Evolutionary conservation across 2,113 vertebrate genomes (phyloP).

Genomic region (Bufo bufo): DNA sequence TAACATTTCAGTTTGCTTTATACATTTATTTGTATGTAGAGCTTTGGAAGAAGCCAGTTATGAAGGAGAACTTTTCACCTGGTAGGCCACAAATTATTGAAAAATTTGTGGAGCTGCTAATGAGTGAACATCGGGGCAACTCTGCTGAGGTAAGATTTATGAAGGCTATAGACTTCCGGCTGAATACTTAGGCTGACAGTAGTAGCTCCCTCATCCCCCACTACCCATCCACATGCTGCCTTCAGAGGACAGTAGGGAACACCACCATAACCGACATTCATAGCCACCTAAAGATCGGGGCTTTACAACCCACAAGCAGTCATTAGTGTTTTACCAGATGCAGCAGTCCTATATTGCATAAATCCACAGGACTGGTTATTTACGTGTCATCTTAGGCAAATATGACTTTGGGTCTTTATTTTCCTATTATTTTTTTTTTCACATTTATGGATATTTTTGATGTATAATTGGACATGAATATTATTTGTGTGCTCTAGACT

Average conservation of each 20-base stretch:
- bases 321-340: background rate
- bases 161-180: background rate
- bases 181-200: too few species aligned
- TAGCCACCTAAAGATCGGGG: too few species aligned
- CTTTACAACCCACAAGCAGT: too few species aligned
- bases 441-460: background rate
- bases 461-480: background rate
- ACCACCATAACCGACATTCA: too few species aligned
- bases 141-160: slow-evolving; percentile 66
- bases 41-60: slow-evolving; percentile 73
- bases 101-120: slow-evolving; percentile 74
- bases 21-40: slow-evolving; percentile 62
- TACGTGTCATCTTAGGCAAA: background rate
- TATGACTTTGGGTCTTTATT: background rate
- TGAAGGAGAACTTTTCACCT: slow-evolving; percentile 72
- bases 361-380: background rate
- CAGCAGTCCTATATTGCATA: background rate
- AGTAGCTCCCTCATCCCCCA: too few species aligned
- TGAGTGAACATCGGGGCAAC: slow-evolving; percentile 69
- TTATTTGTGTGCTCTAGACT: background rate
- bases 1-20: background rate
- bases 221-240: too few species aligned
- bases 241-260: too few species aligned
- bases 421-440: background rate
- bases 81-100: slow-evolving; percentile 71